phyloP scores from a whole-genome alignment of 2,797 vertebrate genomes.

The Psittacula echo region DNA sequence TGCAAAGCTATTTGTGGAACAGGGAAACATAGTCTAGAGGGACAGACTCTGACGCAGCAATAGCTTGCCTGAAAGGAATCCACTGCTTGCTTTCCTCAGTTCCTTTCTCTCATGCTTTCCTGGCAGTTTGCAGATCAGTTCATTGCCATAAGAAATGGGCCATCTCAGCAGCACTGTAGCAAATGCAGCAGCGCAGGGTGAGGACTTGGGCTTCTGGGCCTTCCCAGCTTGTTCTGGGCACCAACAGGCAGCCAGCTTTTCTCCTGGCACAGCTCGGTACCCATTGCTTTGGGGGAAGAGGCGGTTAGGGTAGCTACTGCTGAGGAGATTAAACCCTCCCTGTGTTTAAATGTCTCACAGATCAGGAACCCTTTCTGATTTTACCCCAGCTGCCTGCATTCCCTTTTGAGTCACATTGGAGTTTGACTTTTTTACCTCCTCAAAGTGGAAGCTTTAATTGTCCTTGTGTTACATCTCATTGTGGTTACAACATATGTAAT shows the following conservation, averaged over 20 bases:
- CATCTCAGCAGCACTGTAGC: background rate
- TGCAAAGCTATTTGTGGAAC: background rate
- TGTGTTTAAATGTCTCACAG: background rate
- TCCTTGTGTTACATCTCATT: constrained; percentile 25
- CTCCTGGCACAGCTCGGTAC: background rate
- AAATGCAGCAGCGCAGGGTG: background rate
- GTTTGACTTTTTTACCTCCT: background rate
- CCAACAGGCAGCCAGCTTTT: background rate
- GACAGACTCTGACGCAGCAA: background rate
- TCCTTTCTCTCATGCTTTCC: constrained; percentile 11
- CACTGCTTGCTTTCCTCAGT: background rate
- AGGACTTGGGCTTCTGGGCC: background rate
- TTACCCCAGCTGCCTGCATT: background rate
- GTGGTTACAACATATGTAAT: background rate
- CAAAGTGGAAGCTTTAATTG: constrained; percentile 33
- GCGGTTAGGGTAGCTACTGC: background rate
- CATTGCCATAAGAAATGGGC: background rate
- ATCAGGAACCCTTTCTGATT: background rate
- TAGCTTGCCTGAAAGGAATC: background rate
- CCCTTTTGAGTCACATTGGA: background rate
- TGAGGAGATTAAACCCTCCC: background rate
- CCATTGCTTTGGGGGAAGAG: background rate
- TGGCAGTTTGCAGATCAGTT: background rate
- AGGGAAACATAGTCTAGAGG: background rate
- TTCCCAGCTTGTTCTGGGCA: background rate